Base-by-base conservation (phyloP, 2,797 vertebrate genomes). In the Schizopygopsis pylzovi region DNA sequence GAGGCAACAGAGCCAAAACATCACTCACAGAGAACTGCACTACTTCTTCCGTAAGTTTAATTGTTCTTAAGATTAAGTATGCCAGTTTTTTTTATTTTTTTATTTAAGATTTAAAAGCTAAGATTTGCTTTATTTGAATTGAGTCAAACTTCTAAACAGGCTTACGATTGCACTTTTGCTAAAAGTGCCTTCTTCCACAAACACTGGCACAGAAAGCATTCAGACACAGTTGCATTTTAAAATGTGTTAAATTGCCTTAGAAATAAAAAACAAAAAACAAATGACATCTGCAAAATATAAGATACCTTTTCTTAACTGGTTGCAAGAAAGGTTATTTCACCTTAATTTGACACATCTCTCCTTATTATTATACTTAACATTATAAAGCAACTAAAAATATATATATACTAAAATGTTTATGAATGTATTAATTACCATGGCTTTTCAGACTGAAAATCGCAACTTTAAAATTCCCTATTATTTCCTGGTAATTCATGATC, bases 1-100 rank as follows among this genome's bases (percentile, higher is more conserved):
- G 41, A 54, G n/a, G 83, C 65, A 67, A 79, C n/a, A 78, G 68
- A 0, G 82, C 81, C 70, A 85, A 61, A 86, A 82, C 71, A 83
- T 82, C 78, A 78, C 76, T 89, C 83, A 73, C 45, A 13, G 4
- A 85, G 72, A 85, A 81, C 54, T 70, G 33, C 54, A 45, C 20
- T 47, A 28, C 78, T 81, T 67, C 79, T 61, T 75, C 41, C 49
- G 37, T 6, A 76, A 37, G 9, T 52, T 78, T 49, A 49, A 45
- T 68, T 67, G n/a, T 79, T 75, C 25, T 73, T 79, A 15, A 72
- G 37, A 22, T 76, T 63, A 61, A 41, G 41, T 41, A 59, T 11
- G 54, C 39, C 56, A 20, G 33, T 41, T 37, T 28, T 43, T 33
- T 33, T 52, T 6, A 33, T 33, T 4, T 39, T 56, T 71, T n/a